Evolutionary conservation across 2,113 vertebrate genomes (phyloP).

Genomic region (Rhynchopsitta pachyrhyncha): DNA sequence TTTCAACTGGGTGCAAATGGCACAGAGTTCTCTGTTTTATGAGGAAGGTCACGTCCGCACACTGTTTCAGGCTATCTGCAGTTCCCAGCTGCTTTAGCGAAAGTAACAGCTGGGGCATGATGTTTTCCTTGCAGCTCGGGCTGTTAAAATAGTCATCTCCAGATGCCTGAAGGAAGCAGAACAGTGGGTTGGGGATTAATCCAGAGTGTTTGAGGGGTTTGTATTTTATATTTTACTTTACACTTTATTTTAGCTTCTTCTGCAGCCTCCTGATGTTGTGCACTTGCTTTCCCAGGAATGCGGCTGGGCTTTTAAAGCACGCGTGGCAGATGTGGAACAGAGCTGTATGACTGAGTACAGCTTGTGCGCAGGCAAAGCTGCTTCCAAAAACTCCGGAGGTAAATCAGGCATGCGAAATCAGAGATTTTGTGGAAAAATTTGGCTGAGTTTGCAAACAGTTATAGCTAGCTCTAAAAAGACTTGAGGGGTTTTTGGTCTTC

Average conservation of each 20-base stretch:
- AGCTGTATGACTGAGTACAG: background rate
- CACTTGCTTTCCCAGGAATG: background rate
- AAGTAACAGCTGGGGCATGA: background rate
- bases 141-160: background rate
- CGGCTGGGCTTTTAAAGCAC: background rate
- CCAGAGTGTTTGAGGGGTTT: background rate
- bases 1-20: background rate
- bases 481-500: constrained; percentile 18
- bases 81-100: background rate
- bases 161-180: background rate
- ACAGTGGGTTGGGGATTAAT: background rate
- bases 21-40: background rate
- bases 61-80: background rate
- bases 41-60: background rate
- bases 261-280: background rate
- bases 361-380: background rate
- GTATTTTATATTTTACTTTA: background rate
- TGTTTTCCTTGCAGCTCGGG: background rate
- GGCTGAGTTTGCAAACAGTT: constrained; percentile 64
- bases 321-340: background rate
- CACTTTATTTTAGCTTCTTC: background rate
- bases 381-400: background rate
- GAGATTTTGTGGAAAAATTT: background rate
- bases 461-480: constrained; percentile 40
- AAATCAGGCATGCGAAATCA: background rate